Base-by-base conservation (phyloP, 1,140 invertebrate species). In the Trypoxylus dichotomus region DNA sequence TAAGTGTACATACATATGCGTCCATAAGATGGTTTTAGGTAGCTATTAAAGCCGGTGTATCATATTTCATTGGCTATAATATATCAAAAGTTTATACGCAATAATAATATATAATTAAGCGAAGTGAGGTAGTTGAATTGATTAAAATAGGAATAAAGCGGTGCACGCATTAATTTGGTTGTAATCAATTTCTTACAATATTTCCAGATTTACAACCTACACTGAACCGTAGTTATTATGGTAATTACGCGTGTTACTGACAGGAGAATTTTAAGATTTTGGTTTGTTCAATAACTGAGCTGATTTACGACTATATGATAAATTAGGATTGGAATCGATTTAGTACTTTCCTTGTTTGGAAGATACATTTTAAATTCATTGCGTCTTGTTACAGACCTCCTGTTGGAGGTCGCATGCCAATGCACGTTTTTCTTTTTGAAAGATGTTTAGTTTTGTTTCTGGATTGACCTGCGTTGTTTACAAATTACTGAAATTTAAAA, bases 31-130 rank as follows among this genome's bases (percentile, higher is more conserved):
- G 15, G 15, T 58, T 58, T 58, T 58, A 58, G 47, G 47, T 21
- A 13, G 47, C 60, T 13, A 10, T 68, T 29, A 68, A 24, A 24
- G 11, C 60, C 24, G 21, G 21, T 25, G 21, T 68, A 68, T 24
- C 21, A 58, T 58, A 58, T 58, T 58, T 58, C 47, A 68, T 68
- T 27, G 6, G 21, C 13, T 68, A 6, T 68, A 68, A 68, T 68
- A 68, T 27, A 68, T 68, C 60, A 68, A 68, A 29, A 27, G 60
- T 15, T 68, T 68, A 68, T 15, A 27, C 24, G 1, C 24, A 24
- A 24, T 68, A 68, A 68, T 68, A 68, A 68, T 68, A 24, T 68
- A 68, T 68, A 68, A 68, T 68, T 68, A 68, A 29, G 27, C 60
- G 60, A 21, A 68, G 60, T 68, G 60, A 68, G 27, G 60, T 68